Base-by-base conservation (phyloP, 2,888 invertebrate genomes). In the Stegophylla sp. region DNA sequence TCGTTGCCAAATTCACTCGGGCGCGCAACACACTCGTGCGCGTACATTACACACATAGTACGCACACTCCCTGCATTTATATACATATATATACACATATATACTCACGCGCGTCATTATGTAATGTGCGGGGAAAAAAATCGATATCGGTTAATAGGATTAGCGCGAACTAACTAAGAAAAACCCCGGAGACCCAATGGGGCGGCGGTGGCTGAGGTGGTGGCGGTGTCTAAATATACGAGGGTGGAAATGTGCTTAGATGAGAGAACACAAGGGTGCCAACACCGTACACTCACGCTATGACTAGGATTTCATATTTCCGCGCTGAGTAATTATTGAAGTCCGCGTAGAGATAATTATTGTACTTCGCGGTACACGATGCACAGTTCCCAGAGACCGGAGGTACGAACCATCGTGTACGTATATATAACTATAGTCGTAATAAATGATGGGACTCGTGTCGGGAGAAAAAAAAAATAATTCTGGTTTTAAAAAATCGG, bases 111-210 rank as follows among this genome's bases (percentile, higher is more conserved):
- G 59, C 79, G 79, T 79, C 79, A 79, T 79, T 79, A 79, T 79
- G 61, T 79, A 79, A 79, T 79, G 67, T 48, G 77, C 48, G 61
- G 79, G 79, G 69, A 48, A 79, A 69, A 77, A 79, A 79, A 79
- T 79, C 79, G 79, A 79, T 79, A 79, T 79, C 79, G 79, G 79
- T 79, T 79, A 79, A 79, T 79, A 79, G 79, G 79, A 79, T 79
- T 79, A 79, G 79, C 61, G 79, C 79, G 69, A 63, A 79, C 79
- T 79, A 79, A 79, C 79, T 79, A 79, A 79, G 79, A 79, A 79
- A 79, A 79, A 61, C 69, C 79, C 79, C 79, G 79, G 79, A 71
- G 61, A 71, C 71, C 61, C 79, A 53, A n/a, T 56, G 23, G 45
- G 51, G 71, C 17, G 51, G 28, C 53, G n/a, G 56, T 13, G 43